Evolutionary conservation across 2,113 vertebrate species (phyloP), one percentile per base, ranked within the genome.

Genomic region (Suncus etruscus): DNA sequence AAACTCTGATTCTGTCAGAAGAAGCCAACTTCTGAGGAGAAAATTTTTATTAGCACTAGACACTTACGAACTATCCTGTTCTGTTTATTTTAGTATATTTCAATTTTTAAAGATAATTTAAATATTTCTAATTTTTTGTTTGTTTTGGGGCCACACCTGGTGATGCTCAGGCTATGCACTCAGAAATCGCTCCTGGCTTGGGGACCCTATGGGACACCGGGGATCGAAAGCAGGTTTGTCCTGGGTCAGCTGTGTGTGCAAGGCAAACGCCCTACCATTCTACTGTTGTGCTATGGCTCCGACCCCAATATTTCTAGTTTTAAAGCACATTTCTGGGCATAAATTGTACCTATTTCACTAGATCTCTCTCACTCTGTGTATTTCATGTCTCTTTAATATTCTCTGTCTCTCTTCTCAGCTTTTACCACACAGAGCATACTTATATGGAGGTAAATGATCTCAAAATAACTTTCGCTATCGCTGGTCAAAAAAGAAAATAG

Each of bases 251-350:
- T 39, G 39, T 5, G 39, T 5, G 5, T 39, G 39, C 39, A 39
- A 39, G 39, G 39, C 39, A 39, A 39, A 39, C 5, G 39, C 39
- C 39, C 39, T 39, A 39, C 39, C 39, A 39, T 5, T 5, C 39
- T 39, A 39, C 39, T 39, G 39, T 39, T 39, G 39, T 39, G 39
- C 39, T 39, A 39, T 39, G 39, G 39, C 39, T 39, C 39, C 39
- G 39, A 39, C 39, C 39, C 39, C 39, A 92, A 51, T 25, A 78
- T 86, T 54, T 47, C 0, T 6, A 16, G 73, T 58, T 50, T 16
- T 87, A 61, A 91, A 92, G 58, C 18, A 80, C 69, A 69, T 47
- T 73, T 90, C 54, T 85, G 58, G 25, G 4, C 31, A 85, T 69
- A 87, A 78, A 18, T 22, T 58, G 66, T 32, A 24, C 32, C 48